phyloP scores from a whole-genome alignment of 2,113 vertebrate species.

The Tetrax tetrax region DNA sequence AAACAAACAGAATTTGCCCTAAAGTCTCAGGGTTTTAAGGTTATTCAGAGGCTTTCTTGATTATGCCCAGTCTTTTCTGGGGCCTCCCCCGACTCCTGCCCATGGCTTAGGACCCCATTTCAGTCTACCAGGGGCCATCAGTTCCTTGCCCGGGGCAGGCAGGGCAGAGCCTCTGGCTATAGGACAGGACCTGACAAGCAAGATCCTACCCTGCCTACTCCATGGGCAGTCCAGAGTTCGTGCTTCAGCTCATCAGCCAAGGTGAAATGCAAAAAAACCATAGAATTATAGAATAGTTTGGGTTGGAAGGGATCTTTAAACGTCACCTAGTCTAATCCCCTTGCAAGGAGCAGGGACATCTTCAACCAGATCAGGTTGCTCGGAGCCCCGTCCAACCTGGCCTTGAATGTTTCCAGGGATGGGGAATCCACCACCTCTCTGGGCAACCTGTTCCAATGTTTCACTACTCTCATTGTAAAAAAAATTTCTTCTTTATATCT shows the following conservation, averaged over 20 bases:
- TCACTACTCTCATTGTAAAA: no score
- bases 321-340: no score
- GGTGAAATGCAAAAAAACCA: not conserved
- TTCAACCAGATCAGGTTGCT: no score
- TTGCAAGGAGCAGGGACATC: no score
- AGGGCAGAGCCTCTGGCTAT: not conserved
- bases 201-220: not conserved
- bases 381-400: no score
- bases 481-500: no score
- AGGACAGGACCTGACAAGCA: not conserved
- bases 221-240: not conserved
- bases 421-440: no score
- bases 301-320: no score
- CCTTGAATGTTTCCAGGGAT: no score
- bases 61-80: not conserved
- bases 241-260: not conserved
- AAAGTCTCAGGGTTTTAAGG: not conserved
- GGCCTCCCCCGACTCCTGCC: accelerated
- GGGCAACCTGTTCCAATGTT: no score
- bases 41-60: not conserved
- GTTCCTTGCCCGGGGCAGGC: not conserved
- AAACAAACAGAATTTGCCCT: not conserved
- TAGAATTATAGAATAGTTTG: no score
- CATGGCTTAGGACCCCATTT: not conserved
- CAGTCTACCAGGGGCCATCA: not conserved